Conservation (phyloP, 1,140 invertebrate species). For the Hydropsyche tenuis region DNA sequence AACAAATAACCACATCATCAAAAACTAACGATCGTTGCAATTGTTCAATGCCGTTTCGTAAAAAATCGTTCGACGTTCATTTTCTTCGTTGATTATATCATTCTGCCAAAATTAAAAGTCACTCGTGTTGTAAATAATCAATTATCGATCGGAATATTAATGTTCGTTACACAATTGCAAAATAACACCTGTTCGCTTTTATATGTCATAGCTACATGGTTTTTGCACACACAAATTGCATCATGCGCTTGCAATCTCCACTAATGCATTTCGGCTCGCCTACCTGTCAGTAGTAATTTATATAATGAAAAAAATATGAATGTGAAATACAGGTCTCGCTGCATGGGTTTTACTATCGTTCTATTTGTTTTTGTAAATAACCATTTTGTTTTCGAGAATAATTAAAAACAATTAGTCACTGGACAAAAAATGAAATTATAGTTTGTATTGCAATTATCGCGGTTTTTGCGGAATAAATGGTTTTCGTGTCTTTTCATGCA, state of each 20-base stretch:
- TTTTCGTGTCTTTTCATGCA: neutral
- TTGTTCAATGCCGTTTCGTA: conserved; percentile 9
- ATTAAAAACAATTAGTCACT: conserved; percentile 24
- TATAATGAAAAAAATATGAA: conserved; percentile 1
- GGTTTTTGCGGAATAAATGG: neutral
- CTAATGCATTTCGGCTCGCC: conserved; percentile 21
- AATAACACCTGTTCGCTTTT: conserved; percentile 14
- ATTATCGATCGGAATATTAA: conserved; percentile 26
- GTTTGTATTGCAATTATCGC: neutral
- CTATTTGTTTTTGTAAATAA: neutral
- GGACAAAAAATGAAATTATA: neutral
- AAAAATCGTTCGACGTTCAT: neutral
- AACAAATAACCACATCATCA: no score
- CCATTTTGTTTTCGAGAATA: conserved; percentile 17
- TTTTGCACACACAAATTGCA: conserved; percentile 2
- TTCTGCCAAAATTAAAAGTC: neutral
- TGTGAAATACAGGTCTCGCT: neutral
- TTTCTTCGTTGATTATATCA: neutral
- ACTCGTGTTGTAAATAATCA: conserved; percentile 24
- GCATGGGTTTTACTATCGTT: neutral
- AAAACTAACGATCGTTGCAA: neutral
- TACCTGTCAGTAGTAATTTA: conserved; percentile 8
- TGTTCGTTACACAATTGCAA: conserved; percentile 3
- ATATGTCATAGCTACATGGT: conserved; percentile 5
- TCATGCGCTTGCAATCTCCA: conserved; percentile 13